Base-by-base conservation (phyloP, 2,113 vertebrate genomes). In the Ariopsis seemanni region DNA sequence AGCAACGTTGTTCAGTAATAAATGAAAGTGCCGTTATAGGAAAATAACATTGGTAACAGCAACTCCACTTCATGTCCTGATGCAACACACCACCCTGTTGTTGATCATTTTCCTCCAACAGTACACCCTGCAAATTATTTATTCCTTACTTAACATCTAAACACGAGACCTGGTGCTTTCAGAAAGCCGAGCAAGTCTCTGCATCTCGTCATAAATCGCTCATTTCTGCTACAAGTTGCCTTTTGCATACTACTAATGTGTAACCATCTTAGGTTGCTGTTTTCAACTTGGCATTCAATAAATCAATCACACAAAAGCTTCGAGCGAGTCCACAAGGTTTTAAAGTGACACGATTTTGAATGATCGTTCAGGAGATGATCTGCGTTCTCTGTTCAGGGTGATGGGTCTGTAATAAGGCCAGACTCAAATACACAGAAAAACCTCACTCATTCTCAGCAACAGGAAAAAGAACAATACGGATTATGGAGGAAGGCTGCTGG, bases 391-490 rank as follows among this genome's bases (percentile, higher is more conserved):
- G 14, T 72, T 57, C 30, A 25, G 12, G 34, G 11, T 48, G 22
- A 17, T 0, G 9, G 30, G 78, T 85, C 57, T 75, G 30, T 50
- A 74, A 58, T 60, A 57, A 85, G 1, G 27, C 65, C 17, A 55
- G 52, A 3, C 27, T 57, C 14, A 72, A 69, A 55, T 57, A 58
- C 17, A 62, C 30, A 60, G 55, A 65, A 18, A 5, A 60, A 20
- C n/a, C n/a, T n/a, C n/a, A n/a, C 9, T 18, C n/a, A 34, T 57
- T 20, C 10, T 57, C 14, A 48, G 52, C 42, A 30, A 86, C 85
- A 52, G 75, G 85, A 86, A 86, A 67, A 7, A 85, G 53, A 67
- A 72, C 34, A 75, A 85, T 85, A 63, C 72, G 6, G 17, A 30
- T 27, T 8, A 85, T 57, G 10, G 74, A 52, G 34, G 52, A 60